Evolutionary conservation across 2,797 vertebrate genomes (phyloP), one percentile per base, ranked within the genome.

Genomic region (Eulemur rubriventer): DNA sequence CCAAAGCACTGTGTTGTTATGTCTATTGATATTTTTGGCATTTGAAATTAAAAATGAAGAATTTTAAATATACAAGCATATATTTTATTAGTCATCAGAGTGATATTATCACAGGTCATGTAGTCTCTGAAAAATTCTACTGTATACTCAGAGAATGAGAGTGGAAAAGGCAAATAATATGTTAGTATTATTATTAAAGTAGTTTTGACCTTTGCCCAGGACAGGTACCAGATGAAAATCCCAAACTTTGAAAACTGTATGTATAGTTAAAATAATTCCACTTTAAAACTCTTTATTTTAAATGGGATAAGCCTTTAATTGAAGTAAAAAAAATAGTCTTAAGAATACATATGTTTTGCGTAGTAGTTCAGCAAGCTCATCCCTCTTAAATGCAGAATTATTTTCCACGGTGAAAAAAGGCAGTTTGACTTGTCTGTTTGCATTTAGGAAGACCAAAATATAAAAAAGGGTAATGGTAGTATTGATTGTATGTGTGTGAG

Each of bases 1-100:
- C 6, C 9, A 33, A 57, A 59, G 30, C 87, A 1, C 11, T 90
- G 30, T 82, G 46, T 70, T 94, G 11, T 92, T 94, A 33, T 55
- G 50, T 57, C 9, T 91, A 1, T 41, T 94, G 52, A 35, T 35
- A n/a, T 61, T 90, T 73, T 92, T 92, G 78, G 41, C 30, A 87
- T 69, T 92, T 89, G 52, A 80, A 79, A 61, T 94, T 85, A 81
- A 89, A 96, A 96, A 69, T 81, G 59, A 85, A 61, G 84, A 46
- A 79, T 43, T 87, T 57, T 95, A 35, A 96, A 73, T 92, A 50
- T 82, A 72, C 4, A 85, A 35, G 38, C 8, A 41, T 90, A 78
- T 28, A 69, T 93, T 83, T 17, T 13, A 7, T 59, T 90, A 73
- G 8, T 89, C 41, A 41, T 69, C 26, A 79, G 35, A 80, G 7